A percentile compares a stretch with the other conserved stretches of the same genome.
These are phyloP conservation scores for Blera fallax DNA, from an alignment of 2,888 invertebrate genomes.

Conservation along the genomic window DNA sequence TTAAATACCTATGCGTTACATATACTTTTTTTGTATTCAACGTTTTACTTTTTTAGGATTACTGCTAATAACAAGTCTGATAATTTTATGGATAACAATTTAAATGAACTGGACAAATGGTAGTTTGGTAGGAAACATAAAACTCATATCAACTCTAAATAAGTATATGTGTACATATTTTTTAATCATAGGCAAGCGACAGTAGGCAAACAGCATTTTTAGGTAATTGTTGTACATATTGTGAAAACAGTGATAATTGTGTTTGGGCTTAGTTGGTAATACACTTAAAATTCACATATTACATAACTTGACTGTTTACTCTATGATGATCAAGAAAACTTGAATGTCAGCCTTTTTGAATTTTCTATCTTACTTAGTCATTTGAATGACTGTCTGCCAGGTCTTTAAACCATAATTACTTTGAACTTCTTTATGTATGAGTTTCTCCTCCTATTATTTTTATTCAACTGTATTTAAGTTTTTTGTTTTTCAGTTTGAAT, in stretches of 20 bases:
- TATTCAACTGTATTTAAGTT: neutral
- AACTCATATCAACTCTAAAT: neutral
- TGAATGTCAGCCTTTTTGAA: slow-evolving; percentile 34
- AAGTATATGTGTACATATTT: neutral
- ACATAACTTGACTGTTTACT: neutral
- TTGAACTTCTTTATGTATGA: neutral
- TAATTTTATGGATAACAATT: neutral
- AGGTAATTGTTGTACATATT: neutral
- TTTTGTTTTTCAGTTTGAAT: neutral
- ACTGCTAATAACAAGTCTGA: neutral
- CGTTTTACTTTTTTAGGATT: neutral
- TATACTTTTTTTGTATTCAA: neutral
- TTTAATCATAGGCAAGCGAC: neutral
- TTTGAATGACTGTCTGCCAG: slow-evolving; percentile 1
- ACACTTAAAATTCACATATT: neutral
- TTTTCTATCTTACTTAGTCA: slow-evolving; percentile 20
- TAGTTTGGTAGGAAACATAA: neutral
- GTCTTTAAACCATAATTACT: neutral
- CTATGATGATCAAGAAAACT: neutral
- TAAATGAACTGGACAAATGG: neutral
- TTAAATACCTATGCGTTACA: neutral
- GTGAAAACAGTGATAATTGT: neutral
- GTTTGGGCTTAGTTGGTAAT: neutral
- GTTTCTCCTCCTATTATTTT: neutral
- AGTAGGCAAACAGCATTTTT: neutral